Evolutionary conservation across 2,888 invertebrate species (phyloP), one percentile per base, ranked within the genome.

Genomic region (Odiellus spinosus): DNA sequence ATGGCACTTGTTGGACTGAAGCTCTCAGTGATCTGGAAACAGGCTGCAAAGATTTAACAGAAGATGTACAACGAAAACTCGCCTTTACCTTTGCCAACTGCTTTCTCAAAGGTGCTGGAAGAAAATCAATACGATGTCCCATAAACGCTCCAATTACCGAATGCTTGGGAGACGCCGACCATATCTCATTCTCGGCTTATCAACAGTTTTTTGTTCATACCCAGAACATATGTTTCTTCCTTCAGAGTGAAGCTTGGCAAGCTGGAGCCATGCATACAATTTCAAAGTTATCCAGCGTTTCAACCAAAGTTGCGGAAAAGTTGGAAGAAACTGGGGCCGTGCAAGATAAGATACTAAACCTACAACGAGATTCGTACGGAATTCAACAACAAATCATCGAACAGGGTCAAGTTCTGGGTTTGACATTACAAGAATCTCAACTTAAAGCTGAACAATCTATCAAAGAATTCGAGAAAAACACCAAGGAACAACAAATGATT

Each of bases 161-260:
- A 36, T 36, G 38, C 12, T 14, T 36, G 14, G 2, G 6, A 8
- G 38, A 36, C 12, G 17, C 17, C 12, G 38, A 36, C 12, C 10
- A 36, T 12, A 36, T 8, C 8, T 14, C 38, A 5, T 36, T 36
- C 17, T 14, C 38, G 6, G 14, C 38, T 15, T 36, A 36, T 17
- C 5, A 8, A 36, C 10, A 36, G 17, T 36, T 36, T 36, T 36
- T 10, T 36, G 17, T 17, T 8, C 38, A 36, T 12, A 36, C 38
- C 12, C 38, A 36, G 12, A 36, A 17, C 17, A 36, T 36, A 36
- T 36, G 38, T 36, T 36, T 36, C 17, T 36, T 36, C 17, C 38
- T 36, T 12, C 38, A 36, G 12, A 36, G 38, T 36, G 15, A 36
- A 36, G 38, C 17, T 36, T 36, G 38, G 38, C 38, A 36, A 36